Conservation (phyloP, 2,888 invertebrate genomes). For the Temnothorax ravouxi region DNA sequence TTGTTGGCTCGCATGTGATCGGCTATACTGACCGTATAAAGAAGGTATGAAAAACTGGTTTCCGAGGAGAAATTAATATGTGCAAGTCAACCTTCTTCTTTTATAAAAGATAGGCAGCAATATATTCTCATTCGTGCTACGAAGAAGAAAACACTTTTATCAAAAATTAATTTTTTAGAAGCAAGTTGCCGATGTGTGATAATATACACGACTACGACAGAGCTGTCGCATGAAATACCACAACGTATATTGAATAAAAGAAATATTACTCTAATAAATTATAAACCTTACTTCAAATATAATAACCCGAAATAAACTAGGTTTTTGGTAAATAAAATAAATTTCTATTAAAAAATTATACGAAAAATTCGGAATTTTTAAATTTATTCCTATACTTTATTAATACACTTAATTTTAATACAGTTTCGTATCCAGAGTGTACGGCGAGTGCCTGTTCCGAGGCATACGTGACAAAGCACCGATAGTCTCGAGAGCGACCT, state of each 20-base stretch:
- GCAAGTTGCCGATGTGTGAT: background rate
- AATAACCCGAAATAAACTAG: background rate
- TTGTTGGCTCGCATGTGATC: background rate
- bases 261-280: background rate
- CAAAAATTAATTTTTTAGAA: background rate
- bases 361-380: background rate
- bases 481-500: slow-evolving; percentile 73
- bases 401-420: background rate
- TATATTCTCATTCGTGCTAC: background rate
- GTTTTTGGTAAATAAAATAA: background rate
- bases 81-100: background rate
- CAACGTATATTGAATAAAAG: background rate
- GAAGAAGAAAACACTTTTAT: background rate
- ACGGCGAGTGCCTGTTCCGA: slow-evolving; percentile 26
- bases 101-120: background rate
- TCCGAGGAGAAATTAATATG: slow-evolving; percentile 6
- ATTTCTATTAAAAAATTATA: background rate
- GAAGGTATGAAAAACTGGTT: slow-evolving; percentile 16
- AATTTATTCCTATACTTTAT: background rate
- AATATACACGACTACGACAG: background rate
- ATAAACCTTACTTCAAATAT: background rate
- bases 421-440: background rate
- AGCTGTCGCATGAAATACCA: background rate
- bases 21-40: background rate
- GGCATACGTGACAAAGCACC: slow-evolving; percentile 38